phyloP scores from a whole-genome alignment of 2,888 invertebrate species.

The Rotaria magnacalcarata region DNA sequence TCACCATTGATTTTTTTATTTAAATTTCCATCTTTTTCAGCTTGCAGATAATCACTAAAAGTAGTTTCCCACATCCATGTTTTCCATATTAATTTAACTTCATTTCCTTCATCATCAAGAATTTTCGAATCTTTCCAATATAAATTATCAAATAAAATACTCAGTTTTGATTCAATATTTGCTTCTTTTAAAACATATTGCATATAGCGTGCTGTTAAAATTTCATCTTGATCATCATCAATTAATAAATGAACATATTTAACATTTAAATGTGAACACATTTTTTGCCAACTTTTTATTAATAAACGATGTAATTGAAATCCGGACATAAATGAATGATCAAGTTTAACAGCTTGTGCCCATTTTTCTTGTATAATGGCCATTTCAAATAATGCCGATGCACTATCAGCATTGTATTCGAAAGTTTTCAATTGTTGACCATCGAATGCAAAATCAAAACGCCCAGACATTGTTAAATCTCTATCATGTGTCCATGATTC shows the following conservation, averaged over 20 bases:
- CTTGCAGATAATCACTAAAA: not conserved
- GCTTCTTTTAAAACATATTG: conserved; percentile 27
- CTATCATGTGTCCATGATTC: not conserved
- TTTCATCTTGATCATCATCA: conserved; percentile 32
- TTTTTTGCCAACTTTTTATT: not conserved
- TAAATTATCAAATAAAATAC: conserved; percentile 1
- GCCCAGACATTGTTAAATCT: not conserved
- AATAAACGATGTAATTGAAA: conserved; percentile 15
- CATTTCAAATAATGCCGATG: conserved; percentile 20
- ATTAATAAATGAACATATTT: conserved; percentile 33
- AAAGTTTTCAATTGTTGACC: conserved; percentile 1
- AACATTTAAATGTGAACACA: not conserved
- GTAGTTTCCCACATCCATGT: conserved; percentile 22
- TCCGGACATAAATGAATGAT: not conserved
- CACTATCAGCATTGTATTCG: conserved; percentile 37
- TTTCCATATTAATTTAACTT: conserved; percentile 16
- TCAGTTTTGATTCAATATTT: conserved; percentile 13
- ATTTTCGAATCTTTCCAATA: conserved; percentile 30
- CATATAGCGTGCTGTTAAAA: not conserved
- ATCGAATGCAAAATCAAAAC: conserved; percentile 29
- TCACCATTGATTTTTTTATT: not conserved
- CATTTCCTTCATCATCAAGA: not conserved
- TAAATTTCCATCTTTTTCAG: not conserved
- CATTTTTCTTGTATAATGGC: conserved; percentile 25
- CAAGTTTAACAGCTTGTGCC: not conserved